Percentiles rank a stretch among this genome's conserved stretches.
phyloP scores from a whole-genome alignment of 1,140 invertebrate genomes.

The Helicoverpa armigera region DNA sequence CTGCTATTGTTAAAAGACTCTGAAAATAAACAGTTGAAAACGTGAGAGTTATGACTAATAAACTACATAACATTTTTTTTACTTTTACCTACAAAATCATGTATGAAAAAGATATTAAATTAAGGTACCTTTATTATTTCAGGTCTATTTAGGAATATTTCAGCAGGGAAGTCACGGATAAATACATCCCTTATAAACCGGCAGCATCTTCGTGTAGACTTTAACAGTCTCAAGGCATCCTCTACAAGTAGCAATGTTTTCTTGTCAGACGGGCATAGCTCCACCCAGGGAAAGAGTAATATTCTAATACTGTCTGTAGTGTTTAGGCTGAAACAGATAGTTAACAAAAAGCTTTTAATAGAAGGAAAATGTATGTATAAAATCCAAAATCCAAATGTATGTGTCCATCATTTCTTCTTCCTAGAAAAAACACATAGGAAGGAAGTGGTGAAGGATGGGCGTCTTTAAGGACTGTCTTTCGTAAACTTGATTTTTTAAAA shows the following conservation, averaged over 20 bases:
- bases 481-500: too few species aligned
- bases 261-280: slow-evolving; percentile 86
- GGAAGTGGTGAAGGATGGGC: too few species aligned
- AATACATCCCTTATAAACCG: slow-evolving; percentile 90
- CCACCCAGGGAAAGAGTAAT: slow-evolving; percentile 87
- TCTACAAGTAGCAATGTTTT: slow-evolving; percentile 87
- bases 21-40: slow-evolving; percentile 57
- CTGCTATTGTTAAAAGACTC: slow-evolving; percentile 73
- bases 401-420: too few species aligned
- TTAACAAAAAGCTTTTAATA: background rate
- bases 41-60: too few species aligned
- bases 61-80: too few species aligned
- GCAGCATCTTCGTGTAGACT: slow-evolving; percentile 86
- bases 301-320: slow-evolving; percentile 82
- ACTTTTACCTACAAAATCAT: background rate
- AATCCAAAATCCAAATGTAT: too few species aligned
- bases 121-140: slow-evolving; percentile 87
- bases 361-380: too few species aligned
- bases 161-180: slow-evolving; percentile 90
- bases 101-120: too few species aligned
- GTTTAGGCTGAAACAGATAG: slow-evolving; percentile 61
- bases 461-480: too few species aligned
- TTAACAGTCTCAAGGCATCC: slow-evolving; percentile 83
- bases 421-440: too few species aligned
- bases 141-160: slow-evolving; percentile 90